Evolutionary conservation across 2,888 invertebrate genomes (phyloP).

Genomic region (Nebria salina): DNA sequence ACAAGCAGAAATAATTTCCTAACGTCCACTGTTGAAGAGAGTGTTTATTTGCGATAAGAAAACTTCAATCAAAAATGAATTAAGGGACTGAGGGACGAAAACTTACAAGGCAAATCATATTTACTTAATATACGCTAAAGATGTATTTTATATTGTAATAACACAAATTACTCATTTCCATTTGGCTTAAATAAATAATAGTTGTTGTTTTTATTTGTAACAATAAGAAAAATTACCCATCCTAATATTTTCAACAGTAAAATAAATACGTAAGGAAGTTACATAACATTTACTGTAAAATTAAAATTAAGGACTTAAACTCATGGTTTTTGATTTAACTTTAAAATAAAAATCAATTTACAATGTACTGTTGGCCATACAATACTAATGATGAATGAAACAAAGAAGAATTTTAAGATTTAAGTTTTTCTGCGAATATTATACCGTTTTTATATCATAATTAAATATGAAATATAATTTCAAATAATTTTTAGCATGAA

Average conservation of each 20-base stretch:
- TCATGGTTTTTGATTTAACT: too few species aligned
- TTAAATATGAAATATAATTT: not conserved
- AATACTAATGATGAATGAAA: too few species aligned
- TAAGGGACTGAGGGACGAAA: not conserved
- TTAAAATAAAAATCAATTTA: too few species aligned
- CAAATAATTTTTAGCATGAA: not conserved
- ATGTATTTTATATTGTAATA: not conserved
- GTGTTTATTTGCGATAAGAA: not conserved
- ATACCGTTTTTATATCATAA: not conserved
- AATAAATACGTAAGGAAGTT: too few species aligned
- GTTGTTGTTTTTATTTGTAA: not conserved
- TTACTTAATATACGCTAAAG: not conserved
- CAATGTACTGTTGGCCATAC: too few species aligned
- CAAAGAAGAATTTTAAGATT: not conserved
- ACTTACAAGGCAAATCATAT: not conserved
- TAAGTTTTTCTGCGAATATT: not conserved
- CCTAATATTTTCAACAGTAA: too few species aligned
- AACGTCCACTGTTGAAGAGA: not conserved
- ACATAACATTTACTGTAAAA: too few species aligned
- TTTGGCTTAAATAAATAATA: not conserved
- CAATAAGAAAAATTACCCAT: not conserved
- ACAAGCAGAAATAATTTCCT: not conserved
- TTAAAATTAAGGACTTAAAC: too few species aligned
- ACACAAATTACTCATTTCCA: not conserved
- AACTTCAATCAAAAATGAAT: not conserved